Evolutionary conservation across 2,888 invertebrate genomes (phyloP).

Genomic region (Globia sparganii): DNA sequence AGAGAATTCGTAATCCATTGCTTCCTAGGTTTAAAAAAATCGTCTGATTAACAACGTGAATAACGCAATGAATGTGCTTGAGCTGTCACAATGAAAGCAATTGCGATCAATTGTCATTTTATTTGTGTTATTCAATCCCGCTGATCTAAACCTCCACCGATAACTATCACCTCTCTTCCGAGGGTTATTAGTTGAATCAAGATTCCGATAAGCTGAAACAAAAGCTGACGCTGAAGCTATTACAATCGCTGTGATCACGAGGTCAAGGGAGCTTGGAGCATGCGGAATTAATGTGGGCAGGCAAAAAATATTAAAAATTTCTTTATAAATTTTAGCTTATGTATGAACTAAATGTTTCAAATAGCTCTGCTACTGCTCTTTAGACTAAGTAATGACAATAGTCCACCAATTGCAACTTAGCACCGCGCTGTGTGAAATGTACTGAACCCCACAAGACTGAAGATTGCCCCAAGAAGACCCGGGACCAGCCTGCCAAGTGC

Average conservation of each 20-base stretch:
- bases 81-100: neutral
- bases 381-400: too few relatives aligned
- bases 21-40: neutral
- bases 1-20: neutral
- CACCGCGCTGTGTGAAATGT: too few relatives aligned
- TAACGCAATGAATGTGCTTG: too few relatives aligned
- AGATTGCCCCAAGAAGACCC: too few relatives aligned
- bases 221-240: too few relatives aligned
- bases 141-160: neutral
- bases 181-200: neutral
- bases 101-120: neutral
- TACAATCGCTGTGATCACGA: neutral
- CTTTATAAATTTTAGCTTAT: neutral
- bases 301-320: too few relatives aligned
- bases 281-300: neutral
- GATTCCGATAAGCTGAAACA: neutral
- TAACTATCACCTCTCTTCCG: neutral
- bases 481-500: too few relatives aligned
- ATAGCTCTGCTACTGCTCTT: neutral
- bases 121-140: neutral
- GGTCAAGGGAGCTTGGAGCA: neutral
- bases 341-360: neutral
- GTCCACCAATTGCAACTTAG: too few relatives aligned
- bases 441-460: too few relatives aligned
- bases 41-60: too few relatives aligned